Conservation (phyloP, 2,113 vertebrate species). For the Nothoprocta perdicaria region DNA sequence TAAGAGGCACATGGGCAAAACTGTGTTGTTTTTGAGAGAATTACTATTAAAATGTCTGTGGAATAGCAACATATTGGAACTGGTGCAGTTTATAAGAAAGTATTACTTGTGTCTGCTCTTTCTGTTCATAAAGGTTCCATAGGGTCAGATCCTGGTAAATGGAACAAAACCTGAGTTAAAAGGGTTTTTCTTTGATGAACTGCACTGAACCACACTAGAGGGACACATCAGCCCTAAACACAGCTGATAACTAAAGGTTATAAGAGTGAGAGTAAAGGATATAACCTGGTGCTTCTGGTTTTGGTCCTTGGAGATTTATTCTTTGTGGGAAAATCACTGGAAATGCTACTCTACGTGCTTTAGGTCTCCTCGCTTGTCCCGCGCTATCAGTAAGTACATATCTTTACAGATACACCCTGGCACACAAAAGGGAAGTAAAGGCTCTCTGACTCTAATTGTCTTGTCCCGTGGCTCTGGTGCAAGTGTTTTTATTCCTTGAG, state of each 20-base stretch:
- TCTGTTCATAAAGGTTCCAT: neutral
- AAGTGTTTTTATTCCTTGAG: neutral
- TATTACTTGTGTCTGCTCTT: slow-evolving; percentile 39
- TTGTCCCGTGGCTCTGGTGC: neutral
- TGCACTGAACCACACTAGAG: neutral
- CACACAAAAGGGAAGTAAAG: neutral
- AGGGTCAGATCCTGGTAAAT: slow-evolving; percentile 18
- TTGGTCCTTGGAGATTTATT: neutral
- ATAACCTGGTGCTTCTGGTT: neutral
- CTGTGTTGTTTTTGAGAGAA: neutral
- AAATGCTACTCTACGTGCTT: neutral
- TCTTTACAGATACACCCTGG: neutral
- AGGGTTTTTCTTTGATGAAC: slow-evolving; percentile 21
- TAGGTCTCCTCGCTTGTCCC: neutral
- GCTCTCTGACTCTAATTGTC: neutral
- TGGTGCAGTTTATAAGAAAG: slow-evolving; percentile 14
- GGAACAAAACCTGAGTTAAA: slow-evolving; percentile 41
- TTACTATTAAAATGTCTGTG: neutral
- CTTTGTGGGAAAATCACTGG: neutral
- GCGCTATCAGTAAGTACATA: neutral
- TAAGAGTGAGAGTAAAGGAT: neutral
- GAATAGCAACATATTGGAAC: neutral
- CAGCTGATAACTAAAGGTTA: slow-evolving; percentile 3
- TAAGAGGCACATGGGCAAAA: neutral
- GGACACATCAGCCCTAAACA: neutral